Percentiles rank a stretch among this genome's conserved stretches.
Conservation (phyloP, 2,888 invertebrate species). For the Apodemia zela region DNA sequence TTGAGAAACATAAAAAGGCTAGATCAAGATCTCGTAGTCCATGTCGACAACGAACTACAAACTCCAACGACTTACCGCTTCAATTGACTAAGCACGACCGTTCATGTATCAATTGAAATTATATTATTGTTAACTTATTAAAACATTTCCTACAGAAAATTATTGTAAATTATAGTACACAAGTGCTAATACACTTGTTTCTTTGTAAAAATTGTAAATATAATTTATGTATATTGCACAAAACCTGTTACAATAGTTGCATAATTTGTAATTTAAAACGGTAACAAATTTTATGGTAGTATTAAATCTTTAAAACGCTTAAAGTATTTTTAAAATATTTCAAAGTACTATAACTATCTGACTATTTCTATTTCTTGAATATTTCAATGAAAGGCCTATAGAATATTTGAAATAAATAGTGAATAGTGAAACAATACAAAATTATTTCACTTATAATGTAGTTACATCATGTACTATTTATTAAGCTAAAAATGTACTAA, state of each 20-base stretch:
- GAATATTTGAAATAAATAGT: too few relatives aligned
- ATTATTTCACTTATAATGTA: too few relatives aligned
- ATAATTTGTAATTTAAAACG: neutral
- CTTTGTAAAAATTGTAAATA: conserved; percentile 9
- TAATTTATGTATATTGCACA: conserved; percentile 12
- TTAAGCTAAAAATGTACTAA: too few relatives aligned
- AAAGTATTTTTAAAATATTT: too few relatives aligned
- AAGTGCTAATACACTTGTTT: neutral
- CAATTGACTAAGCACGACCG: conserved; percentile 88
- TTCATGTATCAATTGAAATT: conserved; percentile 51
- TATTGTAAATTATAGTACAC: conserved; percentile 39
- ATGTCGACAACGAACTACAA: conserved; percentile 49
- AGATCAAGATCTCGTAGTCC: conserved; percentile 73
- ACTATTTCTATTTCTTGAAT: too few relatives aligned
- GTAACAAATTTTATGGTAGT: conserved; percentile 28
- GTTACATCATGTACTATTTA: too few relatives aligned
- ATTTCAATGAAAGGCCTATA: too few relatives aligned
- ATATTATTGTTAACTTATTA: conserved; percentile 50
- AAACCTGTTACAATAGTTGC: conserved; percentile 5
- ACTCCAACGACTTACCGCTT: conserved; percentile 79
- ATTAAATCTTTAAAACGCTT: conserved; percentile 16
- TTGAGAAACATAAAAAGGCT: conserved; percentile 62
- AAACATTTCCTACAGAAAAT: conserved; percentile 56
- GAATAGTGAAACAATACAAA: too few relatives aligned
- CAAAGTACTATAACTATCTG: too few relatives aligned